A percentile compares a stretch with the other conserved stretches of the same genome.
Conservation (phyloP, 2,888 invertebrate genomes). For the Tinea pellionella region DNA sequence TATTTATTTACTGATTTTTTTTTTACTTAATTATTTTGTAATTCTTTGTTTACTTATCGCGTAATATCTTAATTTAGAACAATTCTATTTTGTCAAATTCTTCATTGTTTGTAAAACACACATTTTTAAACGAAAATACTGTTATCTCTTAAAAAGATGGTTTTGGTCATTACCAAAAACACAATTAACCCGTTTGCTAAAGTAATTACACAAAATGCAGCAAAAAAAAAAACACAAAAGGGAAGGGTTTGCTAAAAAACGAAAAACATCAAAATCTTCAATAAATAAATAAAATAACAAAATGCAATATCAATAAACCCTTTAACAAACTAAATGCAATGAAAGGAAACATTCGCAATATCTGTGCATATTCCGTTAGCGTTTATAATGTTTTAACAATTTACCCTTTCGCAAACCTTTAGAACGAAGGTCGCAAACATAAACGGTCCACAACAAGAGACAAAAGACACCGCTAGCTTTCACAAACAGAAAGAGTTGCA, state of each 20-base stretch:
- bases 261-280: neutral
- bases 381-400: slow-evolving; percentile 18
- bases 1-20: too few relatives aligned
- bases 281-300: neutral
- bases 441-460: slow-evolving; percentile 31
- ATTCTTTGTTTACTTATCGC: too few relatives aligned
- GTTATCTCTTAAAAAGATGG: neutral
- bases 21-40: too few relatives aligned
- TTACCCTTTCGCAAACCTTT: slow-evolving; percentile 56
- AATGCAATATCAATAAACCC: slow-evolving; percentile 16
- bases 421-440: slow-evolving; percentile 40
- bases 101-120: too few relatives aligned
- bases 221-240: neutral
- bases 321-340: slow-evolving; percentile 8
- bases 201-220: neutral
- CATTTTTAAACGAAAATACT: neutral
- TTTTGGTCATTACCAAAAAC: neutral
- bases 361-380: slow-evolving; percentile 13
- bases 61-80: too few relatives aligned
- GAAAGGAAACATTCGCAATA: slow-evolving; percentile 14
- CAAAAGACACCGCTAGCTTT: slow-evolving; percentile 51
- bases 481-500: slow-evolving; percentile 54
- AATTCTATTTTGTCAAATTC: too few relatives aligned
- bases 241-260: neutral
- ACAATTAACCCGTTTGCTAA: slow-evolving; percentile 1